Percentiles rank a stretch among this genome's conserved stretches.
Conservation (phyloP, 1,140 invertebrate species). For the Macrobrachium nipponense region DNA sequence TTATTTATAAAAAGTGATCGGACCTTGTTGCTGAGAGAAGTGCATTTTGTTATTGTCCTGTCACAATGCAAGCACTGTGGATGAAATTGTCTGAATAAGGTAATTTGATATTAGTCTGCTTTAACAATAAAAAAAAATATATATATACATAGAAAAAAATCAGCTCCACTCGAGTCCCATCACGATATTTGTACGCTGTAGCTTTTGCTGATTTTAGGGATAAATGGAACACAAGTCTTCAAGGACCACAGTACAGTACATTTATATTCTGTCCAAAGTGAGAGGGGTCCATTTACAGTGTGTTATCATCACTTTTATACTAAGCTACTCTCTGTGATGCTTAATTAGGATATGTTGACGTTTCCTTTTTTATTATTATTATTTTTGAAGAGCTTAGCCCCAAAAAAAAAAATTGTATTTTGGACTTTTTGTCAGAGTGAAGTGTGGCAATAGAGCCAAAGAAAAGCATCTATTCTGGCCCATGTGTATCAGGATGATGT, state of each 20-base stretch:
- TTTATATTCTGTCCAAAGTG: constrained; percentile 56
- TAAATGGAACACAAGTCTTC: constrained; percentile 40
- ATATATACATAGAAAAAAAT: no score
- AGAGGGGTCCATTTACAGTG: constrained; percentile 57
- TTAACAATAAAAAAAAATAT: no score
- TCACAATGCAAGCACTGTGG: background rate
- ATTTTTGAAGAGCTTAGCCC: constrained; percentile 11
- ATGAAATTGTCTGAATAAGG: background rate
- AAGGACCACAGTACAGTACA: constrained; percentile 58
- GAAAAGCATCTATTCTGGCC: background rate
- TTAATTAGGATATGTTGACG: background rate
- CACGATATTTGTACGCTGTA: constrained; percentile 26
- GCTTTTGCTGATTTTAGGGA: constrained; percentile 39
- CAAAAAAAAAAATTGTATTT: constrained; percentile 12
- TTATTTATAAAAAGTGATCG: constrained; percentile 35
- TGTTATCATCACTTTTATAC: constrained; percentile 54
- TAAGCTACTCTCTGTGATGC: constrained; percentile 21
- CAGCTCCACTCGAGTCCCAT: background rate
- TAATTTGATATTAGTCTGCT: constrained; percentile 3
- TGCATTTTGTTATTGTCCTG: background rate
- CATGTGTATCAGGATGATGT: background rate
- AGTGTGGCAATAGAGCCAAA: constrained; percentile 6
- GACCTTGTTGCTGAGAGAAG: constrained; percentile 6
- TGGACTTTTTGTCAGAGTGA: background rate
- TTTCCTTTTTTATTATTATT: background rate